Percentiles rank a stretch among this genome's conserved stretches.
Evolutionary conservation across 2,888 invertebrate species (phyloP).

Genomic region (Drosophila leonis): DNA sequence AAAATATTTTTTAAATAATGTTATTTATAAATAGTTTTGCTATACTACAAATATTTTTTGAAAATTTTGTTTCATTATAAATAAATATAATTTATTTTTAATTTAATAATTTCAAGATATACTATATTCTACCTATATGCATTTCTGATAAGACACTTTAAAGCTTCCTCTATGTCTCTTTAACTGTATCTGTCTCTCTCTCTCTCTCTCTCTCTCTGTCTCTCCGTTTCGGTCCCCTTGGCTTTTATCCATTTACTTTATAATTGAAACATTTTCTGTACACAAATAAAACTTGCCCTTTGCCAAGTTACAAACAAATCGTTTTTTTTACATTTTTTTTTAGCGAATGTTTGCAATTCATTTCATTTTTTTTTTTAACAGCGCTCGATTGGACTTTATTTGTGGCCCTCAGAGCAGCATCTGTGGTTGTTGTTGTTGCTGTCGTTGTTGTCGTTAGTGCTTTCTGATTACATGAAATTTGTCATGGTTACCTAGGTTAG

Average conservation of each 20-base stretch:
- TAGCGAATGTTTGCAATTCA: slow-evolving; percentile 37
- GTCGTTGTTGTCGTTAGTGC: slow-evolving; percentile 56
- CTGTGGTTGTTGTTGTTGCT: slow-evolving; percentile 11
- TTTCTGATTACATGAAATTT: slow-evolving; percentile 67
- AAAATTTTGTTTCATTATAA: no score
- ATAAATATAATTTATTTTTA: no score
- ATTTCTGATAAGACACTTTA: no score
- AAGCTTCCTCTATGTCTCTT: no score
- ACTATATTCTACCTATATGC: no score
- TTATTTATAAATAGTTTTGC: no score
- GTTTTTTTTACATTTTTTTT: slow-evolving; percentile 23
- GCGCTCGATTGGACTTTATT: slow-evolving; percentile 16
- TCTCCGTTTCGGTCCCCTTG: not conserved
- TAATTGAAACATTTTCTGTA: not conserved
- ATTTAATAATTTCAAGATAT: no score
- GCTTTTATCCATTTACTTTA: not conserved
- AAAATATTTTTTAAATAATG: no score
- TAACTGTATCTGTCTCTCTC: not conserved
- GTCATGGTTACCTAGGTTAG: slow-evolving; percentile 55
- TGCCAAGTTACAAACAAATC: slow-evolving; percentile 23
- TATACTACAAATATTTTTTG: no score
- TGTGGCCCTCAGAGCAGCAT: slow-evolving; percentile 28
- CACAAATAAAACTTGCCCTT: slow-evolving; percentile 21
- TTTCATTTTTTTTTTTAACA: slow-evolving; percentile 14
- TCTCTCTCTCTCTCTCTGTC: not conserved